Conservation (phyloP, 2,888 invertebrate genomes). For the Dysmachus trigonus region DNA sequence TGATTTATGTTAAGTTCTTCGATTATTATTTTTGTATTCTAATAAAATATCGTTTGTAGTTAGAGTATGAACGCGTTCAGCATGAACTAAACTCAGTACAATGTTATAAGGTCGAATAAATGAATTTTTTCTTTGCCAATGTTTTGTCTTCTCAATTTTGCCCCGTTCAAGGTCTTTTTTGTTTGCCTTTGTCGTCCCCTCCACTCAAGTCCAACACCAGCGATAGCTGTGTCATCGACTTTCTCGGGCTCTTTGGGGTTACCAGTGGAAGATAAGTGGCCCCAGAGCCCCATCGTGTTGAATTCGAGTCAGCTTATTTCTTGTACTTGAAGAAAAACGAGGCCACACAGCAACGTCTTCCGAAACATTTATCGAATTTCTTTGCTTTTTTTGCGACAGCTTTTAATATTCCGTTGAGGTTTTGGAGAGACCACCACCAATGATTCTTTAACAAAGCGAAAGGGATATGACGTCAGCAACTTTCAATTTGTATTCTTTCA, state of each 20-base stretch:
- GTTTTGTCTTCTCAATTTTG: background rate
- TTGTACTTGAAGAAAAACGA: background rate
- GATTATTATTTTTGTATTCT: constrained; percentile 26
- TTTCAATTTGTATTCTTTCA: background rate
- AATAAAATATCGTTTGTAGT: background rate
- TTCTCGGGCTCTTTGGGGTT: background rate
- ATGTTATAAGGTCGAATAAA: constrained; percentile 34
- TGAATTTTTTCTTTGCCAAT: background rate
- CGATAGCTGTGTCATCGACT: background rate
- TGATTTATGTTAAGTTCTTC: constrained; percentile 37
- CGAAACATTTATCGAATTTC: background rate
- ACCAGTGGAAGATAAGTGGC: background rate
- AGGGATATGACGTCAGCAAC: background rate
- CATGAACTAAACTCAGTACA: background rate
- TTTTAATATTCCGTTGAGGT: background rate
- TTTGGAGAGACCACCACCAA: background rate
- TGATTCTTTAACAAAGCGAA: background rate
- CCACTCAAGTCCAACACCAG: background rate
- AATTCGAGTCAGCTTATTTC: background rate
- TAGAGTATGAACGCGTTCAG: background rate
- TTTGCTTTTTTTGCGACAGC: too few species aligned
- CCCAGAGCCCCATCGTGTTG: background rate
- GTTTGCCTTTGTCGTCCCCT: background rate
- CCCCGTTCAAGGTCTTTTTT: background rate
- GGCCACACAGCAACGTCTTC: background rate